phyloP scores from a whole-genome alignment of 2,888 invertebrate species.

The Venusia cambrica region DNA sequence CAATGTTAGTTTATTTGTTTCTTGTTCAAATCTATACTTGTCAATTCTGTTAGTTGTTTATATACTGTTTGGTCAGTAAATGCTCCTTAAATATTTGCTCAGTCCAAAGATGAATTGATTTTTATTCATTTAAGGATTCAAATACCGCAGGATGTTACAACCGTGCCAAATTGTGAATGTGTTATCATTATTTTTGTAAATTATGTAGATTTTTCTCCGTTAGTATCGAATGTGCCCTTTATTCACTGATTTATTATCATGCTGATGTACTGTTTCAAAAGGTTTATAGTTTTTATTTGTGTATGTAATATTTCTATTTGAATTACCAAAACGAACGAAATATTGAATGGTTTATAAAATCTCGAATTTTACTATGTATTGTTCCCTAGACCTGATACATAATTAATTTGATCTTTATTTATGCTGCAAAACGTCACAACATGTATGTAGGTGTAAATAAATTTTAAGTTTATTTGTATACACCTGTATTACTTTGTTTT shows the following conservation, averaged over 20 bases:
- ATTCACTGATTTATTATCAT: too few relatives aligned
- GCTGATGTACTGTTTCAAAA: too few relatives aligned
- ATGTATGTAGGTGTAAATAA: slow-evolving; percentile 79
- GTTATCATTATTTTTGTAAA: slow-evolving; percentile 6
- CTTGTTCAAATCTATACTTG: slow-evolving; percentile 43
- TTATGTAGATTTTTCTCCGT: slow-evolving; percentile 30
- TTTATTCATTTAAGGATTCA: slow-evolving; percentile 39
- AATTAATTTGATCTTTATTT: slow-evolving; percentile 48
- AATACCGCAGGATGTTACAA: slow-evolving; percentile 40
- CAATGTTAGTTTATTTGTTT: slow-evolving; percentile 34
- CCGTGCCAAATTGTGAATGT: slow-evolving; percentile 62
- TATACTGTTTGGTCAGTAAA: slow-evolving; percentile 61
- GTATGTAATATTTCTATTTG: slow-evolving; percentile 21
- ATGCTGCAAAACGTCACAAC: slow-evolving; percentile 70
- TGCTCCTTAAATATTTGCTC: slow-evolving; percentile 39
- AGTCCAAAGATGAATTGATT: slow-evolving; percentile 54
- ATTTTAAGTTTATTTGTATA: slow-evolving; percentile 77
- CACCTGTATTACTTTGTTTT: slow-evolving; percentile 67
- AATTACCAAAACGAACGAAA: slow-evolving; percentile 29
- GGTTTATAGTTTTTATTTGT: slow-evolving; percentile 4
- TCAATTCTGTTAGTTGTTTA: slow-evolving; percentile 52
- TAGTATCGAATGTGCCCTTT: too few relatives aligned
- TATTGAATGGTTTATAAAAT: slow-evolving; percentile 31
- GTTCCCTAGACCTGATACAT: slow-evolving; percentile 25
- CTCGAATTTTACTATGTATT: slow-evolving; percentile 37